Conservation (phyloP, 2,113 vertebrate species). For the Fregetta grallaria region DNA sequence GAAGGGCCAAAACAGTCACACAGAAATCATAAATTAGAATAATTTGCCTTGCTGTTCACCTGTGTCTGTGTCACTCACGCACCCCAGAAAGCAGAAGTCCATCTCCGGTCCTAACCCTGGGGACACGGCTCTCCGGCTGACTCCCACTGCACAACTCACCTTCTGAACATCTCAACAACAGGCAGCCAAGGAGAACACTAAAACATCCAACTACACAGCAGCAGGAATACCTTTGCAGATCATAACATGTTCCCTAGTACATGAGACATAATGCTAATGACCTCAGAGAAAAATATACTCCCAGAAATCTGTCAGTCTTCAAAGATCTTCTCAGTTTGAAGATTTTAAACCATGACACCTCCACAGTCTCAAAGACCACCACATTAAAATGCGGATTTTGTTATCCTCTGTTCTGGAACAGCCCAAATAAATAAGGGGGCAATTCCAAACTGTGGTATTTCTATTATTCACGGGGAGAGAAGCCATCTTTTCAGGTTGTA, state of each 20-base stretch:
- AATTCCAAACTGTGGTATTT: neutral
- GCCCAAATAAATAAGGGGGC: neutral
- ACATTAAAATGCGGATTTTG: neutral
- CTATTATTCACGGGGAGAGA: neutral
- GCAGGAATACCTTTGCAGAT: neutral
- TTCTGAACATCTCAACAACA: neutral
- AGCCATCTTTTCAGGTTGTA: neutral
- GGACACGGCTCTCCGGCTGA: too few species aligned
- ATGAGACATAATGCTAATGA: neutral
- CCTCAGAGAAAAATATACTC: neutral
- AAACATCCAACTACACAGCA: neutral
- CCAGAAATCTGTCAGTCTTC: neutral
- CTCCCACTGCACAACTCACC: fast-evolving
- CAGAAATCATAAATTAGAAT: neutral
- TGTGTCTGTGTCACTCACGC: neutral
- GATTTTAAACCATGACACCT: neutral
- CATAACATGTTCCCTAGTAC: neutral
- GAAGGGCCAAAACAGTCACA: neutral
- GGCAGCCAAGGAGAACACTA: neutral
- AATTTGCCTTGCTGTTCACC: neutral
- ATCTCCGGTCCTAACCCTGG: neutral
- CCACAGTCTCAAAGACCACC: neutral
- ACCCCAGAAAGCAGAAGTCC: neutral
- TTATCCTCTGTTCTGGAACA: neutral
- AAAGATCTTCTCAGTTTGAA: neutral